A percentile compares a stretch with the other conserved stretches of the same genome.
Conservation (phyloP, 2,888 invertebrate genomes). For the Cerceris ruficornis region DNA sequence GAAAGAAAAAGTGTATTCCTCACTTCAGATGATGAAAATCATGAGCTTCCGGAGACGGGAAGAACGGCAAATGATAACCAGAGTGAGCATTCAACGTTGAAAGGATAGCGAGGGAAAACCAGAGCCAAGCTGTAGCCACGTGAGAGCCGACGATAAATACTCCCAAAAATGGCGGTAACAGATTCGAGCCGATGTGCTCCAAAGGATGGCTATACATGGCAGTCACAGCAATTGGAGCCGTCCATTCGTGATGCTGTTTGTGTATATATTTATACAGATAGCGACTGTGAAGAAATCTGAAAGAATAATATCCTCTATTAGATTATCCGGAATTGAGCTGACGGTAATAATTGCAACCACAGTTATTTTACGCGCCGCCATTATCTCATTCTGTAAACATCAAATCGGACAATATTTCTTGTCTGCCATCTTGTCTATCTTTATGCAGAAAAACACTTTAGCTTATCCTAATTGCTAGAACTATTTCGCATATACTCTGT, state of each 20-base stretch:
- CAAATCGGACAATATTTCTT: too few species aligned
- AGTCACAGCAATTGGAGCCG: constrained; percentile 92
- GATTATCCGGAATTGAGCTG: not conserved
- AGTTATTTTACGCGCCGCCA: too few species aligned
- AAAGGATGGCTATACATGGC: constrained; percentile 91
- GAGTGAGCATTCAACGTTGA: constrained; percentile 92
- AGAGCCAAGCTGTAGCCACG: constrained; percentile 89
- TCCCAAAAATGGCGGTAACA: constrained; percentile 89
- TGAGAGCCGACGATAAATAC: constrained; percentile 89
- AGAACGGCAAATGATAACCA: constrained; percentile 93
- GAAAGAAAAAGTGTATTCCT: constrained; percentile 51
- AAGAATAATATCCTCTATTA: constrained; percentile 45
- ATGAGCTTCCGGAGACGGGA: constrained; percentile 93
- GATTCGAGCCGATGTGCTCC: constrained; percentile 89
- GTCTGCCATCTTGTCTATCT: too few species aligned
- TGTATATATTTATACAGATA: constrained; percentile 91
- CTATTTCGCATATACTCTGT: too few species aligned
- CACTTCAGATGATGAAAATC: constrained; percentile 94
- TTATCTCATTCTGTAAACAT: too few species aligned
- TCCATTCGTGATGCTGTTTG: constrained; percentile 95
- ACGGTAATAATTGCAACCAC: too few species aligned
- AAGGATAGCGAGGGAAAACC: constrained; percentile 90
- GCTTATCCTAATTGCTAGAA: too few species aligned
- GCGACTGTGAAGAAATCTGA: constrained; percentile 88
- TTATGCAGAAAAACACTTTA: too few species aligned